These are phyloP conservation scores for Propithecus perrieri DNA, from an alignment of 2,797 vertebrate genomes.

Conservation along the genomic window DNA sequence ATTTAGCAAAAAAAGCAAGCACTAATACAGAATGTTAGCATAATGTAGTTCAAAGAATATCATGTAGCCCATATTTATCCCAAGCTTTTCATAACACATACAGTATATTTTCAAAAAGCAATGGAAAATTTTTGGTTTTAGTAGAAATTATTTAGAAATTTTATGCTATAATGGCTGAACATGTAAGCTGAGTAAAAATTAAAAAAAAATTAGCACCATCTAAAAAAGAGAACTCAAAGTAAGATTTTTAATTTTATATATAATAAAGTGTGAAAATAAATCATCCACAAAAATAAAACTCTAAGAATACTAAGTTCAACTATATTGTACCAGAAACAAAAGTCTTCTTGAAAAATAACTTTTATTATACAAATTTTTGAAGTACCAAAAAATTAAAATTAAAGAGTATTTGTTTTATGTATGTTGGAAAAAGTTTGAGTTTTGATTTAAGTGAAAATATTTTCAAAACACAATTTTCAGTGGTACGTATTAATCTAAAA, in stretches of 20 bases:
- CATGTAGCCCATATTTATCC: background rate
- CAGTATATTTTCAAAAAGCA: background rate
- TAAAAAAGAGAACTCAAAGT: background rate
- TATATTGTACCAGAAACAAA: background rate
- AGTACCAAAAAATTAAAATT: background rate
- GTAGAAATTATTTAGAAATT: background rate
- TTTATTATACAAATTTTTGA: background rate
- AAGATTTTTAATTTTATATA: background rate
- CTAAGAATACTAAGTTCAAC: background rate
- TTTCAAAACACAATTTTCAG: background rate
- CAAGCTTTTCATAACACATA: background rate
- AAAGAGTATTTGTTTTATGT: background rate
- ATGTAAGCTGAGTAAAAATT: background rate
- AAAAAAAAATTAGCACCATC: background rate
- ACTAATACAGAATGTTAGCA: background rate
- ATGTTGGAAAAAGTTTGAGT: background rate
- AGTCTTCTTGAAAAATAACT: background rate
- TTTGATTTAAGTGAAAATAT: background rate
- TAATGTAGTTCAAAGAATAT: background rate
- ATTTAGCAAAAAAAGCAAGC: background rate
- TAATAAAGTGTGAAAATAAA: background rate
- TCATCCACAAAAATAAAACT: background rate
- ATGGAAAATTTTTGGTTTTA: background rate
- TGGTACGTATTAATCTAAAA: background rate
- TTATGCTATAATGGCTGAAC: background rate